Evolutionary conservation across 2,113 vertebrate species (phyloP).

Genomic region (Dasyprocta punctata): DNA sequence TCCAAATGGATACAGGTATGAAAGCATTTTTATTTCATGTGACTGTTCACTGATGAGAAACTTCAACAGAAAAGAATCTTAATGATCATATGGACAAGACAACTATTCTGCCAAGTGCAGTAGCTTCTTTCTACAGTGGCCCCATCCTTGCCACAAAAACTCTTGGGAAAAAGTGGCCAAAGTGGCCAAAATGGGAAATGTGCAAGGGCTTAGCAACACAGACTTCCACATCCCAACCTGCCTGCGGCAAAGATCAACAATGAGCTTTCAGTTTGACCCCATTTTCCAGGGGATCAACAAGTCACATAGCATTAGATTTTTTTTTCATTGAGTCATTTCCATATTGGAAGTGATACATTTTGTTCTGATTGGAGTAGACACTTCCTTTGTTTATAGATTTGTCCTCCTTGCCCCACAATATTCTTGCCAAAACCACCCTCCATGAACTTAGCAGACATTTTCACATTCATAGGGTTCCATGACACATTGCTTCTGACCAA

Average conservation of each 20-base stretch:
- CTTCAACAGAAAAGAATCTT: neutral
- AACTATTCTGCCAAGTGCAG: neutral
- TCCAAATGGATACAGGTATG: neutral
- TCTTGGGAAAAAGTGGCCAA: neutral
- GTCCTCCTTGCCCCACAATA: neutral
- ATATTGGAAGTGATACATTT: neutral
- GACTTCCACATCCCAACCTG: neutral
- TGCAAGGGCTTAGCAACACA: neutral
- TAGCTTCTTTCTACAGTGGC: neutral
- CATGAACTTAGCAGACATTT: neutral
- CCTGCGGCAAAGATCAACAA: neutral
- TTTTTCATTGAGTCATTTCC: neutral
- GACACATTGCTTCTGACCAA: neutral
- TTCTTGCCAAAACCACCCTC: neutral
- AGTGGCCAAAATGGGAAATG: neutral
- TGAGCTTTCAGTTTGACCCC: neutral
- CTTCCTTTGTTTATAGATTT: neutral
- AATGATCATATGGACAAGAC: neutral
- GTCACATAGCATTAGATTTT: neutral
- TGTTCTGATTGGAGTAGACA: neutral
- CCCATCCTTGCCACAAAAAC: neutral
- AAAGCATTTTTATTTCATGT: neutral
- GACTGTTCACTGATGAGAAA: neutral
- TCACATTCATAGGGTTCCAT: neutral
- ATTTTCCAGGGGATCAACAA: neutral